phyloP scores from a whole-genome alignment of 53 echinoderm and acorn worm genomes.

The Pentamera pediparva region DNA sequence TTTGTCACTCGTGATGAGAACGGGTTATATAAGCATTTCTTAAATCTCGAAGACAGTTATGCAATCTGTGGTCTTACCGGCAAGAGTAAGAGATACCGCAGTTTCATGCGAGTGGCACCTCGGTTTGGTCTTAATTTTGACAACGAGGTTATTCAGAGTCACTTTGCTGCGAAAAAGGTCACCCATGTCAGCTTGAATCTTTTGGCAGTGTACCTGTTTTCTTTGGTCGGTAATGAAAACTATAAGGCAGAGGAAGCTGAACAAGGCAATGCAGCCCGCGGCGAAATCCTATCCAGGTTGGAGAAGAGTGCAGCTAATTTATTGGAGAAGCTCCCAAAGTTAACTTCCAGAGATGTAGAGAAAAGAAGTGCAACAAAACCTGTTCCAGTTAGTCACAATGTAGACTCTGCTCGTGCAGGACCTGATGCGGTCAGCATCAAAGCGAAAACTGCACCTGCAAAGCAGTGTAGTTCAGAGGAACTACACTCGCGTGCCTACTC shows the following conservation, averaged over 20 bases:
- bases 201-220: neutral
- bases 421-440: neutral
- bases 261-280: neutral
- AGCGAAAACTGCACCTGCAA: neutral
- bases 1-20: neutral
- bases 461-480: neutral
- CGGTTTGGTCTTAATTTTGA: neutral
- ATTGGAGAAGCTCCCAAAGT: neutral
- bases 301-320: neutral
- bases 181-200: neutral
- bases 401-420: too few species aligned
- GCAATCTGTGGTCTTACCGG: neutral
- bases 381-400: too few species aligned
- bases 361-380: neutral
- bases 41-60: neutral
- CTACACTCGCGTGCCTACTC: neutral
- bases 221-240: neutral
- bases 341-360: neutral
- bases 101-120: neutral
- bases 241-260: neutral
- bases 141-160: neutral
- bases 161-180: neutral
- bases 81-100: neutral
- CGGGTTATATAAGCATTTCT: neutral
- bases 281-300: neutral